Evolutionary conservation across 2,888 invertebrate species (phyloP), one percentile per base, ranked within the genome.

Genomic region (Tuta absoluta): DNA sequence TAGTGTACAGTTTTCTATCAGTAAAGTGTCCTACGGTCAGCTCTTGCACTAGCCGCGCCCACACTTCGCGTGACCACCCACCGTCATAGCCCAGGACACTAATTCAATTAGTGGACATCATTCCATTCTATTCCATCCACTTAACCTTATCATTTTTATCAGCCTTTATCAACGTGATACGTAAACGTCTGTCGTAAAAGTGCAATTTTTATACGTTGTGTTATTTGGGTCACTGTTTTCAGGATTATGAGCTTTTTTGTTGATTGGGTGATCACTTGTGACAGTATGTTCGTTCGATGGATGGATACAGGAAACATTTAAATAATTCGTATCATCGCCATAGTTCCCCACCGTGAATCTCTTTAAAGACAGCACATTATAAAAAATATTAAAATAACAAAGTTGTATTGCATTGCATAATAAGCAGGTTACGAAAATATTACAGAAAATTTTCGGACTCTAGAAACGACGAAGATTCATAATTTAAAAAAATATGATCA

Each of bases 81-180:
- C 70, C 64, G 68, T 56, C 63, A 71, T 64, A 66, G 66, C 67
- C 65, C 72, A 75, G 71, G 68, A 64, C 63, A 68, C 67, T 89
- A 89, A 90, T 89, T 89, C 81, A 85, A 89, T 89, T 87, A 89
- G 77, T 76, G 81, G 79, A 81, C 84, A 83, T 75, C 72, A 78
- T 80, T 70, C 77, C 73, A 77, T 82, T 70, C 77, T 73, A 77
- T 82, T 80, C 72, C 80, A 84, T 85, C 79, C 84, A 87, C 80
- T 87, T 84, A 82, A 75, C 71, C 70, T 73, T 79, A 82, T 80
- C 81, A 75, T 70, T 72, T 73, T 68, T 71, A 71, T 69, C 61
- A 56, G 56, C 11, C 59, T 23, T 7, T 23, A 53, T 62, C 58
- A 58, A 66, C 69, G 68, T 53, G 51, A 12, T 23, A 51, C 51